Conservation (phyloP, 1,140 invertebrate species). For the Ylistrum balloti region DNA sequence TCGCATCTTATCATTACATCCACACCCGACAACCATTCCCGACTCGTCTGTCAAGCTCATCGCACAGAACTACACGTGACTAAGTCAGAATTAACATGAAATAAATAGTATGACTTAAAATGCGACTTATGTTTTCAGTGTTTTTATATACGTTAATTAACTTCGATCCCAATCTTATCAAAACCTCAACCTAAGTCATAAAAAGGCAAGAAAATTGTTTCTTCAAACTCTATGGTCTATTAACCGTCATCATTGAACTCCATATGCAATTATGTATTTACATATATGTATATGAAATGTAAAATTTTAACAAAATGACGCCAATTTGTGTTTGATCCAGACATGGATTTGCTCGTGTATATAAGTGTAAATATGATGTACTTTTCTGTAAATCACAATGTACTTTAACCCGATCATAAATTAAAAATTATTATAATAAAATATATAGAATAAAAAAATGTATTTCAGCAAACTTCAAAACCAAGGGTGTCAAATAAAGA, state of each 20-base stretch:
- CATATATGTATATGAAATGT: background rate
- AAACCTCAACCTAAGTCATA: background rate
- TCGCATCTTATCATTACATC: too few species aligned
- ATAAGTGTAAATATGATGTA: background rate
- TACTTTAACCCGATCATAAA: background rate
- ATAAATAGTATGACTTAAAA: too few species aligned
- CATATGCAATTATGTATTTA: background rate
- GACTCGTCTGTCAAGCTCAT: too few species aligned
- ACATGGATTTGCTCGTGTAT: background rate
- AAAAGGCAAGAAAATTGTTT: too few species aligned
- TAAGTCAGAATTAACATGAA: too few species aligned
- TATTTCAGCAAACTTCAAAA: background rate
- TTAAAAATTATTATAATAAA: background rate
- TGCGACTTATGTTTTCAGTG: too few species aligned
- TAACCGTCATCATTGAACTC: background rate
- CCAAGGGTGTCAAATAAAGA: background rate
- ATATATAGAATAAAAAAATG: background rate
- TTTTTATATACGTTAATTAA: too few species aligned
- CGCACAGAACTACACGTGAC: too few species aligned
- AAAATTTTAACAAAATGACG: background rate
- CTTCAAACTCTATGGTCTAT: background rate
- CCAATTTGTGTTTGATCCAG: background rate
- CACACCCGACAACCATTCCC: too few species aligned
- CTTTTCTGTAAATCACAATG: background rate
- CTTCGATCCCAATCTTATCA: too few species aligned